A percentile compares a stretch with the other conserved stretches of the same genome.
Conservation (phyloP, 2,113 vertebrate genomes). For the Amphilophus citrinellus region DNA sequence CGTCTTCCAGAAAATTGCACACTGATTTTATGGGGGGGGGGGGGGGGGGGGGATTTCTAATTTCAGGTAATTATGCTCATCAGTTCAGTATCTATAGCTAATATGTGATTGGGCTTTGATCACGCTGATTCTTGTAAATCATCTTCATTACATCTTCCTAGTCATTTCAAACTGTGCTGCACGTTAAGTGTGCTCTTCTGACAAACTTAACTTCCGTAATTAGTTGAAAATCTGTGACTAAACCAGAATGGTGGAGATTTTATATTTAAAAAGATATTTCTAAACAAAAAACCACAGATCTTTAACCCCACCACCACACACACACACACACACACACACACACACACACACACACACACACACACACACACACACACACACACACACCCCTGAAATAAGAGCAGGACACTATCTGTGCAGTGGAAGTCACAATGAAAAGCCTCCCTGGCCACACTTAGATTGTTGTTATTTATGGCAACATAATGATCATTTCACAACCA, state of each 20-base stretch:
- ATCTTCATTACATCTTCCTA: not conserved
- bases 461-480: not conserved
- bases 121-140: not conserved
- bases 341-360: no score
- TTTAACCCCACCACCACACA: not conserved
- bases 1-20: not conserved
- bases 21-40: not conserved
- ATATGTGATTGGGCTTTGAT: not conserved
- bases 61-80: no score
- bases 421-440: not conserved
- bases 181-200: not conserved
- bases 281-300: not conserved
- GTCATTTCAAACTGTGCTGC: not conserved
- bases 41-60: no score
- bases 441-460: not conserved
- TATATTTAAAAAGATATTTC: not conserved
- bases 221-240: not conserved
- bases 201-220: not conserved
- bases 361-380: not conserved
- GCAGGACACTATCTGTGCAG: not conserved
- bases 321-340: not conserved
- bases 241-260: not conserved
- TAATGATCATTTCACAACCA: not conserved
- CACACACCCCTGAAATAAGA: not conserved
- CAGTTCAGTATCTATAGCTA: not conserved